Conservation (phyloP, 1,140 invertebrate species). For the Limonius californicus region DNA sequence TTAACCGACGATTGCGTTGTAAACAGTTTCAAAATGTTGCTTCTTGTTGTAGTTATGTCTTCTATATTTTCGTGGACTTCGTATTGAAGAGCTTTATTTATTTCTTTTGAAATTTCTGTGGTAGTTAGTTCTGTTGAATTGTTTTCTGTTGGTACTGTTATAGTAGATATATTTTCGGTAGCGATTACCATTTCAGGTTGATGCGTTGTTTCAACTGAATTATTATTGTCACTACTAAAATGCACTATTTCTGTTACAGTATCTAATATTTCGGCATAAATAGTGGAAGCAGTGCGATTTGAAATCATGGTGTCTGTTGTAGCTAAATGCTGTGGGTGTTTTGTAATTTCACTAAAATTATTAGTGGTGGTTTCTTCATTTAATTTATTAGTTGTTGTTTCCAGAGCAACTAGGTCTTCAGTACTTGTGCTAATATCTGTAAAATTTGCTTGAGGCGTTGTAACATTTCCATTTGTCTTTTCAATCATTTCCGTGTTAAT, state of each 20-base stretch:
- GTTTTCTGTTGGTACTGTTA: neutral
- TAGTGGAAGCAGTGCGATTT: neutral
- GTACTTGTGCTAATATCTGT: constrained; percentile 34
- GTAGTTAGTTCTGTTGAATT: neutral
- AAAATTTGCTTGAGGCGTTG: constrained; percentile 24
- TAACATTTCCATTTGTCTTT: neutral
- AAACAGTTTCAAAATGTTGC: constrained; percentile 14
- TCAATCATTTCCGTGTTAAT: too few relatives aligned
- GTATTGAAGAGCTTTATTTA: constrained; percentile 22
- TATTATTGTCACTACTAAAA: constrained; percentile 18
- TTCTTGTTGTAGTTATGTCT: constrained; percentile 28
- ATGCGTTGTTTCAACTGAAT: constrained; percentile 17
- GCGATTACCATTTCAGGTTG: neutral
- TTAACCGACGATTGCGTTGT: neutral
- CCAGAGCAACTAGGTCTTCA: constrained; percentile 42
- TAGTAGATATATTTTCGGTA: neutral
- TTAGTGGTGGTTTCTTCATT: constrained; percentile 15
- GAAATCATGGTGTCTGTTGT: neutral
- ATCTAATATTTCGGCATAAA: constrained; percentile 31
- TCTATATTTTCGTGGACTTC: constrained; percentile 38
- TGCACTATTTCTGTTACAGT: constrained; percentile 31
- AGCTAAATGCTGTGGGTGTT: neutral
- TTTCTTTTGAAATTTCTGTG: neutral
- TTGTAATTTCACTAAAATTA: too few relatives aligned
- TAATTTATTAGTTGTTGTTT: constrained; percentile 39